These are phyloP conservation scores for Daphoenositta chrysoptera DNA, from an alignment of 2,113 vertebrate genomes.

Conservation along the genomic window DNA sequence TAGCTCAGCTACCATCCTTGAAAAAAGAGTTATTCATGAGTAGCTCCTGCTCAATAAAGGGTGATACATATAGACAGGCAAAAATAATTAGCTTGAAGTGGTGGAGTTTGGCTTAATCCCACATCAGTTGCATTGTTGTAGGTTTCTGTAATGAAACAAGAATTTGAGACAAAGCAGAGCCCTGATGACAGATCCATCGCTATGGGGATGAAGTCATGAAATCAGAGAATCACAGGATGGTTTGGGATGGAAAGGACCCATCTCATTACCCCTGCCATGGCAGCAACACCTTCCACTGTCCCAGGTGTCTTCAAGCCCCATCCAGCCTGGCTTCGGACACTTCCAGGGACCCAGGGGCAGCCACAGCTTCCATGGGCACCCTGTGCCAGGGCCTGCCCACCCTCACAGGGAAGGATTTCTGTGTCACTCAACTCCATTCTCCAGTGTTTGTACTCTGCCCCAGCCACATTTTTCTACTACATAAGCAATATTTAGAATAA, in stretches of 20 bases:
- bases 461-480: neutral
- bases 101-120: neutral
- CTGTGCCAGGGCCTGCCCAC: neutral
- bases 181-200: neutral
- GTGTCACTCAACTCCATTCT: neutral
- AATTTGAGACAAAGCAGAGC: neutral
- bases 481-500: neutral
- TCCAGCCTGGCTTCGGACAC: neutral
- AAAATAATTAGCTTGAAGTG: slow-evolving; percentile 29
- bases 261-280: neutral
- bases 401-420: neutral
- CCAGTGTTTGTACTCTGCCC: neutral
- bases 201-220: neutral
- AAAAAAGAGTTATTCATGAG: neutral
- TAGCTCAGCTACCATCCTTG: neutral
- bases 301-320: accelerated
- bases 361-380: neutral
- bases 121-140: neutral
- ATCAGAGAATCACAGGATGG: neutral
- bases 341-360: neutral
- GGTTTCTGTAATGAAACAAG: neutral
- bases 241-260: neutral
- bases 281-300: neutral
- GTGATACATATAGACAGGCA: neutral
- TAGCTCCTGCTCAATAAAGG: neutral